Conservation (phyloP, 2,888 invertebrate genomes). For the Clostera curtula region DNA sequence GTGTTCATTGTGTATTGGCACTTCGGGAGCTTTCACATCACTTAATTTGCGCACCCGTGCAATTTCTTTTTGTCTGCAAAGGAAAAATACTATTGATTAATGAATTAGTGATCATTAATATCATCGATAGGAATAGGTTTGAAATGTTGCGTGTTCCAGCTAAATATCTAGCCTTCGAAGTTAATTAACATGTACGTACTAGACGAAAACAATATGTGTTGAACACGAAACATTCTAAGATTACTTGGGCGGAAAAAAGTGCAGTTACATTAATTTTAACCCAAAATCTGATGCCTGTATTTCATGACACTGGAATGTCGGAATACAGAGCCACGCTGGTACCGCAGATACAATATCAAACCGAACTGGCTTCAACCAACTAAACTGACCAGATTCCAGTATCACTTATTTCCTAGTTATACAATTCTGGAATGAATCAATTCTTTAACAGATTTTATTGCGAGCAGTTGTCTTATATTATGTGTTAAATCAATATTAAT, state of each 20-base stretch:
- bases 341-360: neutral
- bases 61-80: constrained; percentile 65
- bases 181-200: constrained; percentile 25
- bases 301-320: neutral
- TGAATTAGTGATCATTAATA: constrained; percentile 10
- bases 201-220: no score
- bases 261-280: no score
- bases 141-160: constrained; percentile 12
- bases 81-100: constrained; percentile 8
- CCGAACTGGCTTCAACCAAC: neutral
- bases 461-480: no score
- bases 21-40: constrained; percentile 55
- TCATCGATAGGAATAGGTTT: constrained; percentile 14
- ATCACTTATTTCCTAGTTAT: constrained; percentile 8
- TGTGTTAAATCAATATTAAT: no score
- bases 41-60: constrained; percentile 58
- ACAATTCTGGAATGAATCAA: constrained; percentile 2
- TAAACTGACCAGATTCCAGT: constrained; percentile 5
- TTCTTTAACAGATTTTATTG: constrained; percentile 6
- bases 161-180: constrained; percentile 25
- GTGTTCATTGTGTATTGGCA: constrained; percentile 77
- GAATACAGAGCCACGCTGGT: neutral
- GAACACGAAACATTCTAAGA: constrained; percentile 13
- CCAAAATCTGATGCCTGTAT: no score
- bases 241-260: no score